phyloP scores from a whole-genome alignment of 2,888 invertebrate genomes.

The Julus scanicus region DNA sequence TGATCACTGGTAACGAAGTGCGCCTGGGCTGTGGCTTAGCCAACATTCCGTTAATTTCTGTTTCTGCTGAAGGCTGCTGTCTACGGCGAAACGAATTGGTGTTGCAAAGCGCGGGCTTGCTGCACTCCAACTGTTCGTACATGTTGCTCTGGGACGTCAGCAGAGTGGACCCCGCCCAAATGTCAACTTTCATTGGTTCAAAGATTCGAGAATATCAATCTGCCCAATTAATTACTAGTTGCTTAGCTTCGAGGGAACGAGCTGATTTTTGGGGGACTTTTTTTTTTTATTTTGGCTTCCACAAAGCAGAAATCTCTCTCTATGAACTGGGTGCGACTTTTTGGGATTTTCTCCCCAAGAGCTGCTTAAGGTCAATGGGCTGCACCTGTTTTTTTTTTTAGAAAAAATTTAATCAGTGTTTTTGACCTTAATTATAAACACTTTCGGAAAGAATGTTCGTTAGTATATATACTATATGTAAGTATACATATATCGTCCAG shows the following conservation, averaged over 20 bases:
- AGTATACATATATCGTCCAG: not conserved
- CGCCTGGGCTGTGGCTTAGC: slow-evolving; percentile 53
- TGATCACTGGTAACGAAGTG: slow-evolving; percentile 52
- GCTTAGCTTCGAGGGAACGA: not conserved
- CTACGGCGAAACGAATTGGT: not conserved
- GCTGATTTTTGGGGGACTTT: not conserved
- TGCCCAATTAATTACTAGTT: not conserved
- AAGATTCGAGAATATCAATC: not conserved
- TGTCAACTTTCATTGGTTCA: slow-evolving; percentile 35
- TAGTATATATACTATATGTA: not conserved
- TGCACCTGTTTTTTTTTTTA: slow-evolving; percentile 38
- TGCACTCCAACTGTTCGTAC: slow-evolving; percentile 39
- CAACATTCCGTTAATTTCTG: slow-evolving; percentile 52
- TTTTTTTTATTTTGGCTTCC: not conserved
- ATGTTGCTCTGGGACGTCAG: slow-evolving; percentile 16
- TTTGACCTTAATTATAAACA: slow-evolving; percentile 36
- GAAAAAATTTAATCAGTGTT: slow-evolving; percentile 36
- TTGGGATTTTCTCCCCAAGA: not conserved
- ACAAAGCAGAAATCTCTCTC: not conserved
- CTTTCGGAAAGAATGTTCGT: not conserved
- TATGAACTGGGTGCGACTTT: not conserved
- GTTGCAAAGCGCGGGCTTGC: not conserved
- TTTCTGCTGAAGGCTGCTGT: not conserved
- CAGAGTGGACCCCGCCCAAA: slow-evolving; percentile 38
- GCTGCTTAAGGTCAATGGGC: slow-evolving; percentile 49